Base-by-base conservation (phyloP, 2,888 invertebrate species). In the Nomada ferruginata region DNA sequence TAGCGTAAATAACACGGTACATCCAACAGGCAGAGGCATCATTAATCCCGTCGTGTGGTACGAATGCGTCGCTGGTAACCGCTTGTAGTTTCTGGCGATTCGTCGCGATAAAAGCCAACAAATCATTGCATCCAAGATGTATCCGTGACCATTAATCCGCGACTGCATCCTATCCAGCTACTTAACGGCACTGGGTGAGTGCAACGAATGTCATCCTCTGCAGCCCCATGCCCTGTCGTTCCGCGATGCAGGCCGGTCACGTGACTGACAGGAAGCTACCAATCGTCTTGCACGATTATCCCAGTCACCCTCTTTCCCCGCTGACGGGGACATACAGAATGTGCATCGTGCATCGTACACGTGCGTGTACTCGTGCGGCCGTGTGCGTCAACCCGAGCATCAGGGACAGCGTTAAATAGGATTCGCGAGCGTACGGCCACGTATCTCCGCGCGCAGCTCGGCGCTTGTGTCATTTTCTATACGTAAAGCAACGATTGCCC, bases 211-310 rank as follows among this genome's bases (percentile, higher is more conserved):
- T 87, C 88, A 87, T 87, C 88, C 88, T 87, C 88, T 74, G 83
- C 85, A 85, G 85, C 85, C 85, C 89, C 85, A 86, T 87, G 81
- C 83, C 64, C 82, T 66, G 84, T 72, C 87, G 83, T 85, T 85
- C 77, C 85, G 83, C 87, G 90, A 87, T 90, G 90, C 91, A 88
- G 89, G 90, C 88, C 89, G 91, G 89, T 93, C 93, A 93, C 93
- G 92, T 93, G 93, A 92, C 91, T 90, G 90, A 91, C 93, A 93
- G 93, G 93, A 93, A 93, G 92, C 91, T 89, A 90, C 92, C 93
- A 93, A 93, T 93, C 93, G 93, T 93, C 93, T 93, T 93, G 90
- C 88, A 86, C 92, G 93, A 93, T 93, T 93, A 93, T 93, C 92
- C 92, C 91, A 90, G 90, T 87, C 85, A 79, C 82, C 82, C 82